Conservation (phyloP, 1,140 invertebrate species). For the Alviniconcha marisindica region DNA sequence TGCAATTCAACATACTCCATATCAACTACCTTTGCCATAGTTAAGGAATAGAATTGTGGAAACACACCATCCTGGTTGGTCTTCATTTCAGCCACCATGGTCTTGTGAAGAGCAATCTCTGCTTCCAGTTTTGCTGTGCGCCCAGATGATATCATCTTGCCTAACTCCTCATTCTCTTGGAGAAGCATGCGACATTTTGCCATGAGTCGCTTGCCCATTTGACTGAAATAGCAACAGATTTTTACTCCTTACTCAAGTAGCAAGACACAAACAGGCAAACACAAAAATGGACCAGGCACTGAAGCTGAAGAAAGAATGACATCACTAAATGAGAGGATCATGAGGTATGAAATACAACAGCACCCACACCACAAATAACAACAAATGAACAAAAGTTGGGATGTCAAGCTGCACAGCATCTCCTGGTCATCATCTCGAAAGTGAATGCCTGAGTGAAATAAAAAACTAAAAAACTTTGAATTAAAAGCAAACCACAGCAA, state of each 20-base stretch:
- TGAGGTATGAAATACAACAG: no score
- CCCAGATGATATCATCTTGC: slow-evolving; percentile 96
- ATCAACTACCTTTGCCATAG: not conserved
- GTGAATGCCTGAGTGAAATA: no score
- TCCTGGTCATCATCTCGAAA: no score
- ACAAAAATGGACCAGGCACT: not conserved
- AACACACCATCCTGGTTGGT: slow-evolving; percentile 94
- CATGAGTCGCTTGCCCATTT: slow-evolving; percentile 98
- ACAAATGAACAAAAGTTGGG: not conserved
- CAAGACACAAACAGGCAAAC: not conserved
- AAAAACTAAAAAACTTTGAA: no score
- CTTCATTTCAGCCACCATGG: slow-evolving; percentile 96
- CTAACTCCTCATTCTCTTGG: slow-evolving; percentile 98
- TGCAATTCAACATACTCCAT: no score
- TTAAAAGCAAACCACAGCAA: no score
- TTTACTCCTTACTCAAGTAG: not conserved
- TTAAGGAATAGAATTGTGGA: not conserved
- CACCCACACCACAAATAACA: no score
- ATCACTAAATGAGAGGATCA: no score
- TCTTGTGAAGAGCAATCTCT: slow-evolving; percentile 95
- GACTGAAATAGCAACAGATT: slow-evolving; percentile 65
- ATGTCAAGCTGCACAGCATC: no score
- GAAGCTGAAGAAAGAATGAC: not conserved
- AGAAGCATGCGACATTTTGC: slow-evolving; percentile 97
- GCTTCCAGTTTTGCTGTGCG: slow-evolving; percentile 96